Base-by-base conservation (phyloP, 2,888 invertebrate species). In the Agrotis clavis region DNA sequence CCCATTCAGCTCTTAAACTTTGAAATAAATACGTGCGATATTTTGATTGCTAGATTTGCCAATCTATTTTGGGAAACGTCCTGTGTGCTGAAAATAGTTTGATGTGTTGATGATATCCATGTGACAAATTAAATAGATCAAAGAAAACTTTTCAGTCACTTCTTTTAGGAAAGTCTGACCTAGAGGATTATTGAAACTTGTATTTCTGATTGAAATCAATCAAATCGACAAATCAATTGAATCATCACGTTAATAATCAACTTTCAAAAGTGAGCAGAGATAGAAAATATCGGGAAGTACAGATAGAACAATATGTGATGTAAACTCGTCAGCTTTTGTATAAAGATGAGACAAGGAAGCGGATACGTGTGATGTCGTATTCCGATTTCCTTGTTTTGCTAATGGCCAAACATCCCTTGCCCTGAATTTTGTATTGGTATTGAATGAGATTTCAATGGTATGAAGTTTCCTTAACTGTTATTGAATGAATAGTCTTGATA, bases 1-100 rank as follows among this genome's bases (percentile, higher is more conserved):
- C 71, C 73, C 89, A 86, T 90, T 90, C 87, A 86, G n/a, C 79
- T 77, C 79, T 79, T 64, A 77, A 71, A 74, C 73, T 80, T 80
- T 64, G 67, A 73, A 71, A 71, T 73, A 61, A 68, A 83, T 79
- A 82, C 60, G 59, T 68, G 68, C 14, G 62, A 60, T 56, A 70
- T 81, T 77, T 59, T 69, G 61, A 85, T 77, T 66, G 57, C 60
- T 25, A 65, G 45, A 80, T 76, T 80, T 65, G 73, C 80, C 16
- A 74, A 50, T 80, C 66, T 80, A 74, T 66, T 76, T 76, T 35
- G 18, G 18, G 16, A 74, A 57, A 65, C 48, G 41, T 76, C 53
- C 48, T 47, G 51, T 73, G 48, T 54, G 16, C 71, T 60, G 30
- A 11, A 72, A 79, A 79, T 79, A 74, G 79, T 56, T 78, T 57